Conservation (phyloP, 2,888 invertebrate genomes). For the Agriopis leucophaearia region DNA sequence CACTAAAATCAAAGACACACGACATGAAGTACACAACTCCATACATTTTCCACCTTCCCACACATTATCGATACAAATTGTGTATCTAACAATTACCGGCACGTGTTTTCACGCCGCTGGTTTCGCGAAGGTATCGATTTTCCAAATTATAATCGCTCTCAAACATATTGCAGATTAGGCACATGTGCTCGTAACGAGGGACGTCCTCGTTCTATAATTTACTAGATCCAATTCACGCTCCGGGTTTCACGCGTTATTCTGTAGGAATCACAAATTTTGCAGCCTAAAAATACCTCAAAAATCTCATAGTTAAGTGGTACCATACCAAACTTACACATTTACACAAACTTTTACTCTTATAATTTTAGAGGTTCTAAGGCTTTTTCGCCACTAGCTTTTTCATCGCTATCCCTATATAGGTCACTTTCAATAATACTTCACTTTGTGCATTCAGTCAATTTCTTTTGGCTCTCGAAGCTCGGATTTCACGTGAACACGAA, state of each 20-base stretch:
- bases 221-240: background rate
- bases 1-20: too few species aligned
- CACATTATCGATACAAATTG: slow-evolving; percentile 11
- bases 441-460: too few species aligned
- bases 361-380: too few species aligned
- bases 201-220: slow-evolving; percentile 6
- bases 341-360: background rate
- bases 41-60: background rate
- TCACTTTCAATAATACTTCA: too few species aligned
- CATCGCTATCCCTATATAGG: too few species aligned
- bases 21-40: background rate
- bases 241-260: background rate
- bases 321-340: too few species aligned
- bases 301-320: too few species aligned
- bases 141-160: slow-evolving; percentile 10
- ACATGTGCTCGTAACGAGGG: slow-evolving; percentile 5
- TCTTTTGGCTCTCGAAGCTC: background rate
- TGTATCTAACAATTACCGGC: slow-evolving; percentile 6
- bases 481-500: background rate
- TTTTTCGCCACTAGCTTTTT: too few species aligned
- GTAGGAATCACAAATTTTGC: background rate
- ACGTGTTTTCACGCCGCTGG: slow-evolving; percentile 7
- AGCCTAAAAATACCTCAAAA: too few species aligned
- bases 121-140: slow-evolving; percentile 17
- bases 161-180: slow-evolving; percentile 18